A percentile compares a stretch with the other conserved stretches of the same genome.
Conservation (phyloP, 2,888 invertebrate species). For the Eucera pruinosa region DNA sequence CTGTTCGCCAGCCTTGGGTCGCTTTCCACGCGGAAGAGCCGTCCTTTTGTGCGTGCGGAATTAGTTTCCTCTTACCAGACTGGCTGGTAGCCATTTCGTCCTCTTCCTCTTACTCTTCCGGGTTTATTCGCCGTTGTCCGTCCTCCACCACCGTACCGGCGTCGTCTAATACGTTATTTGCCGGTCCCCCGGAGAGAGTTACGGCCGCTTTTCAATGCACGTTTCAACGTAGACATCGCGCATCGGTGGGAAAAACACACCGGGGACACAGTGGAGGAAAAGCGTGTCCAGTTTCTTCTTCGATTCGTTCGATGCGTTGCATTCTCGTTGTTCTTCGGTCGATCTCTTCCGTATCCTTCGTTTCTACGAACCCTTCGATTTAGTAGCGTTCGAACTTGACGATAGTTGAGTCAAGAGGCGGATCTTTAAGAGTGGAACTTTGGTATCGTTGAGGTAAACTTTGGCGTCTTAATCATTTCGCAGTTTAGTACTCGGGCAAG, state of each 20-base stretch:
- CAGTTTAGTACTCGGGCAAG: too few relatives aligned
- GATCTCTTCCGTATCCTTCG: background rate
- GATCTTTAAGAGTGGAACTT: background rate
- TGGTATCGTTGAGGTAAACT: background rate
- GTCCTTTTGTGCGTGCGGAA: conserved; percentile 72
- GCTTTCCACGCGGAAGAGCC: conserved; percentile 56
- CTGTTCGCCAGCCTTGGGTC: conserved; percentile 19
- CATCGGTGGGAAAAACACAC: too few relatives aligned
- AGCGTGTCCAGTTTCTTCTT: background rate
- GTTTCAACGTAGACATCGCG: too few relatives aligned
- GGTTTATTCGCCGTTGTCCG: conserved; percentile 39
- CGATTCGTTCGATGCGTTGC: background rate
- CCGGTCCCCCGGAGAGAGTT: conserved; percentile 47
- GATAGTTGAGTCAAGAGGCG: conserved; percentile 6
- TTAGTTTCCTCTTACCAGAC: conserved; percentile 67
- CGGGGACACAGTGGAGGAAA: too few relatives aligned
- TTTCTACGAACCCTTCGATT: too few relatives aligned
- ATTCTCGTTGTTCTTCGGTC: background rate
- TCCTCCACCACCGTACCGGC: conserved; percentile 18
- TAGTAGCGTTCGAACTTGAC: background rate
- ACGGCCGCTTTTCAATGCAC: conserved; percentile 29
- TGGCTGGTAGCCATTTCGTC: conserved; percentile 54
- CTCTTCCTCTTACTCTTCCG: conserved; percentile 45
- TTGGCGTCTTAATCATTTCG: too few relatives aligned
- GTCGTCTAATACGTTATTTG: conserved; percentile 60